Conservation (phyloP, 2,888 invertebrate species). For the Drosophila monieri region DNA sequence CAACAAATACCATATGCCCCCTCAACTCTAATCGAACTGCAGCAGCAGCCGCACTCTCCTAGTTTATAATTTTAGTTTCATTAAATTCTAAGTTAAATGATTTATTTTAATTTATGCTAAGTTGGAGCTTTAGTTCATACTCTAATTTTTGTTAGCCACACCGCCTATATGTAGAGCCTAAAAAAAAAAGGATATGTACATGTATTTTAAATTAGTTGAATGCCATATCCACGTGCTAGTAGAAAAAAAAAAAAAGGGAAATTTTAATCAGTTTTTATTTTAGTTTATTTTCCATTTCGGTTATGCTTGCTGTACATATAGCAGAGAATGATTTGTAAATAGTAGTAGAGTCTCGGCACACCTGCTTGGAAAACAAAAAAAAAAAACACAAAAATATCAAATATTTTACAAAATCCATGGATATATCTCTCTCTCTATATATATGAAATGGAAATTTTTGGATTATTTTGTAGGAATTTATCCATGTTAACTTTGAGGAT, state of each 20-base stretch:
- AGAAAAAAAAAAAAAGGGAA: conserved; percentile 16
- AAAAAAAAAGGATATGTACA: conserved; percentile 7
- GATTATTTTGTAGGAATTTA: conserved; percentile 84
- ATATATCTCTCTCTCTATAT: conserved; percentile 14
- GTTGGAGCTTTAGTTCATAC: conserved; percentile 38
- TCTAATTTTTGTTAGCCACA: conserved; percentile 19
- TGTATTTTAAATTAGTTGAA: conserved; percentile 61
- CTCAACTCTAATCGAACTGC: conserved; percentile 36
- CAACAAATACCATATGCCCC: conserved; percentile 27
- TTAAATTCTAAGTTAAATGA: conserved; percentile 32
- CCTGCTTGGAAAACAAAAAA: conserved; percentile 20
- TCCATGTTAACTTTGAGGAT: conserved; percentile 84
- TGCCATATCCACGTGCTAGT: conserved; percentile 54
- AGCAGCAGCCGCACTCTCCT: conserved; percentile 47
- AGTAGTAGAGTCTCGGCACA: conserved; percentile 49
- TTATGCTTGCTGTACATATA: conserved; percentile 60
- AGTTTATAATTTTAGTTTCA: conserved; percentile 48
- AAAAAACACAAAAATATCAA: conserved; percentile 1
- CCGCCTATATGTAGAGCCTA: conserved; percentile 18
- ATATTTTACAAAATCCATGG: conserved; percentile 11
- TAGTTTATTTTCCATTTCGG: conserved; percentile 28
- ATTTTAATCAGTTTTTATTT: conserved; percentile 22
- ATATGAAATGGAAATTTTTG: conserved; percentile 63
- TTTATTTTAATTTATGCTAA: conserved; percentile 43
- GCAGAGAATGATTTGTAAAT: conserved; percentile 41